A percentile compares a stretch with the other conserved stretches of the same genome.
Evolutionary conservation across 2,797 vertebrate genomes (phyloP).

Genomic region (Kryptolebias ocellatus): DNA sequence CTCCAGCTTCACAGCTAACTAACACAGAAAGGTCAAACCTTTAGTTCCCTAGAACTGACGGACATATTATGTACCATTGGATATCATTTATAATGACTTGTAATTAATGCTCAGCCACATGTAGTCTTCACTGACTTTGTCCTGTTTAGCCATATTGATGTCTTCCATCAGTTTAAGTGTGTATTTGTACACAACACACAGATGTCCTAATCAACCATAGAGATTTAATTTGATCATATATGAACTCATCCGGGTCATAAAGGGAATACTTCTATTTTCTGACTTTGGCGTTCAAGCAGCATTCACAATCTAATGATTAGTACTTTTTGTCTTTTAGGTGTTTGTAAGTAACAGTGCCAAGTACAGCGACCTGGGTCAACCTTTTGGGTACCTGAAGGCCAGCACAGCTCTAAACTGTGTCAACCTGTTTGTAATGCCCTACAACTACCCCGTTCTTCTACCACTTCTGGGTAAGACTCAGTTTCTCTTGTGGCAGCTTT

Average conservation of each 20-base stretch:
- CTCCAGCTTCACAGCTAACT: too few species aligned
- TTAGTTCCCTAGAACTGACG: too few species aligned
- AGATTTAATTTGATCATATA: too few species aligned
- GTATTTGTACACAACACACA: background rate
- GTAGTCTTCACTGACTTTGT: too few species aligned
- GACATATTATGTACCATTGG: too few species aligned
- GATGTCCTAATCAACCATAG: too few species aligned
- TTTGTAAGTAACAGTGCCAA: conserved; percentile 98
- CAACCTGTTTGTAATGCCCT: conserved; percentile 99
- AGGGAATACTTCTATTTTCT: conserved; percentile 3
- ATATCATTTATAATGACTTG: too few species aligned
- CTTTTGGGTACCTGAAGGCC: conserved; percentile 98
- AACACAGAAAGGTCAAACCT: too few species aligned
- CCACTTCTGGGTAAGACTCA: conserved; percentile 90
- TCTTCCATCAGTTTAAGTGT: background rate
- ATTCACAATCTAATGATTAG: background rate
- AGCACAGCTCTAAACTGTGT: conserved; percentile 98
- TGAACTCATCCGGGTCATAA: background rate
- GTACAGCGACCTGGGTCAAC: conserved; percentile 95
- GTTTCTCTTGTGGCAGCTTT: background rate
- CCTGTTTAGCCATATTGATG: too few species aligned
- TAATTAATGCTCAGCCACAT: too few species aligned
- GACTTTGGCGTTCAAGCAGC: background rate
- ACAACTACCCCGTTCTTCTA: conserved; percentile 97
- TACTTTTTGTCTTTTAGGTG: conserved; percentile 80